Base-by-base conservation (phyloP, 2,113 vertebrate genomes). In the Pedetes capensis region DNA sequence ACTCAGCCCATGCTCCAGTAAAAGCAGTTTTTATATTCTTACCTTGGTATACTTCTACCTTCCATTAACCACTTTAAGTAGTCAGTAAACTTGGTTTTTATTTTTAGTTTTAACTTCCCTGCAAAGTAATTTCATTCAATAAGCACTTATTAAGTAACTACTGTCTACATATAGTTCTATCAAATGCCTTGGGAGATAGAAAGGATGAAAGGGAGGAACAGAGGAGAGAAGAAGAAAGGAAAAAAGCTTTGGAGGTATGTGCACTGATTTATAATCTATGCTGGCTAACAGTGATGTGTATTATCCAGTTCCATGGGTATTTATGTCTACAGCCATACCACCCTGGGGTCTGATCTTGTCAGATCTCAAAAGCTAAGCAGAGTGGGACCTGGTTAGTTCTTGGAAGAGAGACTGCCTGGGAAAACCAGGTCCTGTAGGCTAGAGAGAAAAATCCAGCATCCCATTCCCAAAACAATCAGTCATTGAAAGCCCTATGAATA, bases 21-120 rank as follows among this genome's bases (percentile, higher is more conserved):
- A 85, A 85, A 69, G 49, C 2, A 20, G 5, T 37, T 47, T 72
- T 61, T 39, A n/a, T 18, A 23, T 53, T 51, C 59, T 85, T 90
- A 86, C 11, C 32, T 89, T 32, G 37, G 53, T 59, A 57, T 69
- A 37, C 16, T 96, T 85, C 51, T 68, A 29, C 47, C 34, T 86
- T 59, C 61, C 32, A 53, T 25, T 89, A 88, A 44, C 39, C 55
- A 90, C 22, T n/a, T 49, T 68, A 55, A 47, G 72, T 49, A 68
- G 49, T 84, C 63, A 81, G 82, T 83, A 57, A 12, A 92, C 22
- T 20, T 72, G 32, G 49, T n/a, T 25, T n/a, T 89, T 84, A 72
- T 53, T 64, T 83, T 94, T 72, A 87, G n/a, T 66, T 92, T 93
- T 93, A 80, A 82, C 51, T 51, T 91, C n/a, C 8, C 29, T 32